Percentiles rank a stretch among this genome's conserved stretches.
These are phyloP conservation scores for Pogonomyrmex californicus DNA, from an alignment of 1,140 invertebrate species.

Conservation along the genomic window DNA sequence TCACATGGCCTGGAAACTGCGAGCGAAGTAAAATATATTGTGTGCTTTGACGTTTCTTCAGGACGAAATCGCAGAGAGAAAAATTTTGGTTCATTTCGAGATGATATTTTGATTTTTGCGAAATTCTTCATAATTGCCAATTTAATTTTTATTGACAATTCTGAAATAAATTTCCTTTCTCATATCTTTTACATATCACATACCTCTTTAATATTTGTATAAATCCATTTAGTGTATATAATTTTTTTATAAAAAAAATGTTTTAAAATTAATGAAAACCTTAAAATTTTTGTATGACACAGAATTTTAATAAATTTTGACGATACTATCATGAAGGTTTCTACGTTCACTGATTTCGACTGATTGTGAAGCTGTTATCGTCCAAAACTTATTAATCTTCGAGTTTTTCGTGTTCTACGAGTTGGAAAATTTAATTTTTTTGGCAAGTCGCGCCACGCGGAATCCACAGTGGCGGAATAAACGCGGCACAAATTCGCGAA, in stretches of 20 bases:
- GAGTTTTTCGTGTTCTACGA: neutral
- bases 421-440: conserved; percentile 45
- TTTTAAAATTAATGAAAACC: neutral
- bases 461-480: conserved; percentile 25
- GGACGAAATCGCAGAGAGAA: neutral
- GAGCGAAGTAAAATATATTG: neutral
- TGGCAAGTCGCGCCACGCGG: neutral
- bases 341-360: neutral
- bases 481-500: neutral
- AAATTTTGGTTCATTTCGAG: neutral
- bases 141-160: neutral
- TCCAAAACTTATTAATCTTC: conserved; percentile 7
- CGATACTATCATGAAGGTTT: neutral
- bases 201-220: too few relatives aligned
- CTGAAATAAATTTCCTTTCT: too few relatives aligned
- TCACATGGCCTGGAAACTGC: too few relatives aligned
- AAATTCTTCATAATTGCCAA: neutral
- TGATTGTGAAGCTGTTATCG: neutral
- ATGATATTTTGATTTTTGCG: neutral
- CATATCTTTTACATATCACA: too few relatives aligned
- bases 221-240: too few relatives aligned
- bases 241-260: too few relatives aligned
- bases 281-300: neutral
- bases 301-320: neutral
- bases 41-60: neutral